Conservation (phyloP, 1,140 invertebrate genomes). For the Ostrea denselamellosa region DNA sequence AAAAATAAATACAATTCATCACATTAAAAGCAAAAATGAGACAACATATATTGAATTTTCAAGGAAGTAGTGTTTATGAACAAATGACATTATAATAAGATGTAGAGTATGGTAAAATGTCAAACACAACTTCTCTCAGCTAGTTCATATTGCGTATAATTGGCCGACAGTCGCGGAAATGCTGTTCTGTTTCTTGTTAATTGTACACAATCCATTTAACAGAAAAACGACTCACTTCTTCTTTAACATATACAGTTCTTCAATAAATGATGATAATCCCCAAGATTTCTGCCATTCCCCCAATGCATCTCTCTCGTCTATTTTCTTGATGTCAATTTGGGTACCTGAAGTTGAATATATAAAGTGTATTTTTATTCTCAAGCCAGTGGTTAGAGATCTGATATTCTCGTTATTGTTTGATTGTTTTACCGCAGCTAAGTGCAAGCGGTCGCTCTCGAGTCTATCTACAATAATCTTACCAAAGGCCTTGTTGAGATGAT, state of each 20-base stretch:
- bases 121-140: not conserved
- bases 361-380: too few relatives aligned
- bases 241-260: slow-evolving; percentile 59
- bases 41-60: not conserved
- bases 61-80: not conserved
- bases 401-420: too few relatives aligned
- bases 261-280: slow-evolving; percentile 58
- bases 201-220: not conserved
- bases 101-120: not conserved
- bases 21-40: not conserved
- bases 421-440: too few relatives aligned
- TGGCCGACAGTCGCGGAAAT: not conserved
- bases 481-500: slow-evolving; percentile 51
- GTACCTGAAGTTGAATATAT: slow-evolving; percentile 37
- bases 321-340: slow-evolving; percentile 48
- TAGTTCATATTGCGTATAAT: not conserved
- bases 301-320: slow-evolving; percentile 58
- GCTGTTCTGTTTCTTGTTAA: not conserved
- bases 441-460: too few relatives aligned
- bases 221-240: slow-evolving; percentile 48
- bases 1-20: not conserved
- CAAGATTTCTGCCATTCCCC: slow-evolving; percentile 62
- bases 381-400: too few relatives aligned
- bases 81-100: not conserved
- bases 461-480: slow-evolving; percentile 49